A percentile compares a stretch with the other conserved stretches of the same genome.
phyloP scores from a whole-genome alignment of 2,888 invertebrate genomes.

The Cotesia congregata region DNA sequence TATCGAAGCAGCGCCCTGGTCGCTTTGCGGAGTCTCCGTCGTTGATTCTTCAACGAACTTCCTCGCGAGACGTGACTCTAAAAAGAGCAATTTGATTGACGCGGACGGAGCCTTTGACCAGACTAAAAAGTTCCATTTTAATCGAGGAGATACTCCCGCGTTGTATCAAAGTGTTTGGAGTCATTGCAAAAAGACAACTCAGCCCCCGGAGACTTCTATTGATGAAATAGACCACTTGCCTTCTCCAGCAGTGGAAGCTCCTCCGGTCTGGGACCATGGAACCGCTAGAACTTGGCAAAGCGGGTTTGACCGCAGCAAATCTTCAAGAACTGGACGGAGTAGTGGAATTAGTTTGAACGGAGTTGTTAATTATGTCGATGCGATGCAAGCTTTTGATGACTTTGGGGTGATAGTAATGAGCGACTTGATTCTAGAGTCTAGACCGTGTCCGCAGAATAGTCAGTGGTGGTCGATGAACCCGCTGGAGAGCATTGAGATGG shows the following conservation, averaged over 20 bases:
- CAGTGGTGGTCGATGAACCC: conserved; percentile 47
- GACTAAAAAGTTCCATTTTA: conserved; percentile 63
- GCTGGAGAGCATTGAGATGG: conserved; percentile 47
- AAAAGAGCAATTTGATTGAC: conserved; percentile 56
- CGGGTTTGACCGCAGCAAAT: conserved; percentile 48
- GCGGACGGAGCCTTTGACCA: conserved; percentile 60
- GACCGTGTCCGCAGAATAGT: conserved; percentile 70
- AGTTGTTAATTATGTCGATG: conserved; percentile 65
- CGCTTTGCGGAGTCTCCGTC: conserved; percentile 74
- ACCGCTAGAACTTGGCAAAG: conserved; percentile 29
- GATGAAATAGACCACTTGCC: conserved; percentile 65
- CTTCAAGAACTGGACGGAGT: conserved; percentile 18
- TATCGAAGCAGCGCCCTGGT: conserved; percentile 72
- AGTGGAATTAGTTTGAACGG: conserved; percentile 49
- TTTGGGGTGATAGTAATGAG: conserved; percentile 73
- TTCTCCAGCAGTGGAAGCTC: conserved; percentile 52
- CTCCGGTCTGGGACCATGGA: conserved; percentile 49
- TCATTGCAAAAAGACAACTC: conserved; percentile 61
- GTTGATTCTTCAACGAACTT: conserved; percentile 74
- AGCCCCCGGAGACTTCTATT: conserved; percentile 47
- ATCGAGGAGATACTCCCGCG: conserved; percentile 54
- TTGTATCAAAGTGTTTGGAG: conserved; percentile 58
- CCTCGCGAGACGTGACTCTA: conserved; percentile 54
- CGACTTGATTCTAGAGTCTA: conserved; percentile 72
- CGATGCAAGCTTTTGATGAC: conserved; percentile 69